phyloP scores from a whole-genome alignment of 2,113 vertebrate species.

The Cichladusa arquata region DNA sequence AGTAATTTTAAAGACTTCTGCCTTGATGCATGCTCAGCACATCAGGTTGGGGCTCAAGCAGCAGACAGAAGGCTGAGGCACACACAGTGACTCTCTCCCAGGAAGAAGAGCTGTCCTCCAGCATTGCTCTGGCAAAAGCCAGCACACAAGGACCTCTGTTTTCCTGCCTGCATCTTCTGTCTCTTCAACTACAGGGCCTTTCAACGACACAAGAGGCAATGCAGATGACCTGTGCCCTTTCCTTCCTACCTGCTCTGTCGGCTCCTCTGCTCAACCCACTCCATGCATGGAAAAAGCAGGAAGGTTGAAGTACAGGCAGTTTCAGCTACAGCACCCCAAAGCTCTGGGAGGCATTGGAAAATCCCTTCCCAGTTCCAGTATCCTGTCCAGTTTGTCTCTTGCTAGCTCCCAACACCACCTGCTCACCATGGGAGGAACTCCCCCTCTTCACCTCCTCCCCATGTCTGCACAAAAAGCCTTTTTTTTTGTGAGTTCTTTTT shows the following conservation, averaged over 20 bases:
- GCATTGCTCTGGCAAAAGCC: neutral
- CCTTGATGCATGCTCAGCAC: neutral
- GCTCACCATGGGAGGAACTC: accelerated
- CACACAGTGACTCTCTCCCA: accelerated
- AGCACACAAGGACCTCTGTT: neutral
- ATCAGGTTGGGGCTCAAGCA: neutral
- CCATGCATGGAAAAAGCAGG: neutral
- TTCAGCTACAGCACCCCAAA: neutral
- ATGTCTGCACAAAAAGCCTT: neutral
- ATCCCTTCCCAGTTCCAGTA: neutral
- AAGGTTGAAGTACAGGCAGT: neutral
- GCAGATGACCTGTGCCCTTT: neutral
- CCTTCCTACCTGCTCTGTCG: neutral
- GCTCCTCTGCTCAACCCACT: neutral
- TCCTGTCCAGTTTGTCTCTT: neutral
- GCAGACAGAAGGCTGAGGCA: neutral
- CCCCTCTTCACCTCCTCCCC: neutral
- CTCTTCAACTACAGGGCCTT: neutral
- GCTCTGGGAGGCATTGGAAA: accelerated
- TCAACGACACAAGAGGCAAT: neutral
- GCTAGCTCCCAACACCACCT: neutral
- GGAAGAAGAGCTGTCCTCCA: neutral
- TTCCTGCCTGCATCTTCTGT: neutral
- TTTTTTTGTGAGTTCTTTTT: neutral
- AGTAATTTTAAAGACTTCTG: neutral